Evolutionary conservation across 2,888 invertebrate species (phyloP), one percentile per base, ranked within the genome.

Genomic region (Coleophora deauratella): DNA sequence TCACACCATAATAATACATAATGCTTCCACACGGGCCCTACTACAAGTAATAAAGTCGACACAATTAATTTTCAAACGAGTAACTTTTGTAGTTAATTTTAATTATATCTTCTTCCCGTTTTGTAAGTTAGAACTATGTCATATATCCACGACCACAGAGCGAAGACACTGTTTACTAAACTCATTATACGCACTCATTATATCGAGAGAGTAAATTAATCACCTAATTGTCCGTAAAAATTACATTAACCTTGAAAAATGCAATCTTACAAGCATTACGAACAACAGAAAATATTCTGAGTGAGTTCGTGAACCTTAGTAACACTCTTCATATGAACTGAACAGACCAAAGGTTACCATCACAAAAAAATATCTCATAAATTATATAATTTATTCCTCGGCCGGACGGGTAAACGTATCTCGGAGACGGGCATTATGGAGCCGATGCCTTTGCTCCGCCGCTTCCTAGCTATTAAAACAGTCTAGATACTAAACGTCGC

Each of bases 401-500:
- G 52, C 53, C 52, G 57, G 72, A 71, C 76, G 62, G 72, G 61
- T 66, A 68, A 71, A 69, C 63, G 67, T 62, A 60, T 53, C 62
- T 61, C 58, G 57, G 57, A 66, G 64, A 64, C 61, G 66, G 60
- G 52, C 58, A 63, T 67, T 65, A 66, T 64, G 55, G 46, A 45
- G 55, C 45, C 43, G 57, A 57, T 52, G 59, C 21, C 73, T 76
- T 79, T 75, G 61, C 62, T 57, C 49, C 52, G 70, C 80, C 80
- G 80, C 81, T 76, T 78, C 74, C 75, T 79, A 72, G 62, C 70
- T 50, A 72, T 78, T 71, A 77, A 72, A 72, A 61, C 57, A 67
- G 74, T 70, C 78, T 77, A 77, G 78, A 73, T 72, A 73, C 64
- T 81, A 77, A 81, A 79, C 64, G 78, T 80, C 81, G 56, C 43